Evolutionary conservation across 2,888 invertebrate species (phyloP).

Genomic region (Axea sp.): DNA sequence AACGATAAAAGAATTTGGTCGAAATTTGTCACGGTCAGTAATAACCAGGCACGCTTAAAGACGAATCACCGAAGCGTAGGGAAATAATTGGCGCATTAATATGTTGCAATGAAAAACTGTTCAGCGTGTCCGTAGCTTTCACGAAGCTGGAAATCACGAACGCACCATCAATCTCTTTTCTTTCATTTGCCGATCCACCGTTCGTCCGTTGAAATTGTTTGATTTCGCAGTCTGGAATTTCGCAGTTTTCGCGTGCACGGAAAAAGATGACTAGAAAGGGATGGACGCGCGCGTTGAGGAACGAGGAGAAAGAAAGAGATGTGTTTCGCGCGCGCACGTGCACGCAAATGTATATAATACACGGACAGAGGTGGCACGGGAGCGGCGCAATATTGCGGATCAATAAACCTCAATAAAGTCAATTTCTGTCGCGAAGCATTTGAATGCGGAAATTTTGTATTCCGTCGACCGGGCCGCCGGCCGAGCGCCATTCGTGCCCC

Average conservation of each 20-base stretch:
- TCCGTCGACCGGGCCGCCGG: constrained; percentile 73
- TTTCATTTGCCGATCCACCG: constrained; percentile 56
- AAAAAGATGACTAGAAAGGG: too few relatives aligned
- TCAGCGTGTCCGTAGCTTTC: neutral
- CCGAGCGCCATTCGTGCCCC: constrained; percentile 74
- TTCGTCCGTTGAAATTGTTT: constrained; percentile 38
- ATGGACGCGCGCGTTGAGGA: constrained; percentile 1
- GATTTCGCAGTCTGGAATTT: constrained; percentile 22
- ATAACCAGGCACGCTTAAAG: neutral
- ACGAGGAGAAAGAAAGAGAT: neutral
- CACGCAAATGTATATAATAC: constrained; percentile 29
- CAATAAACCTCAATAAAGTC: constrained; percentile 80
- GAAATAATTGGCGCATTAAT: constrained; percentile 26
- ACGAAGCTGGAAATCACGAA: constrained; percentile 36
- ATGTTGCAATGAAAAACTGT: constrained; percentile 27
- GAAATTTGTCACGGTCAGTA: constrained; percentile 2
- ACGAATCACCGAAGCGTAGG: constrained; percentile 1
- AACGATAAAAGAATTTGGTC: neutral
- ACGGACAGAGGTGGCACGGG: constrained; percentile 51
- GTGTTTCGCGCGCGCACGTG: constrained; percentile 35
- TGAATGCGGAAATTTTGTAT: constrained; percentile 79
- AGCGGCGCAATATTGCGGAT: constrained; percentile 78
- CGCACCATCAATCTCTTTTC: constrained; percentile 33
- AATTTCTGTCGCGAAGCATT: constrained; percentile 79
- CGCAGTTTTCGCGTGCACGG: constrained; percentile 9